phyloP scores from a whole-genome alignment of 2,888 invertebrate species.

The Ceriagrion tenellum region DNA sequence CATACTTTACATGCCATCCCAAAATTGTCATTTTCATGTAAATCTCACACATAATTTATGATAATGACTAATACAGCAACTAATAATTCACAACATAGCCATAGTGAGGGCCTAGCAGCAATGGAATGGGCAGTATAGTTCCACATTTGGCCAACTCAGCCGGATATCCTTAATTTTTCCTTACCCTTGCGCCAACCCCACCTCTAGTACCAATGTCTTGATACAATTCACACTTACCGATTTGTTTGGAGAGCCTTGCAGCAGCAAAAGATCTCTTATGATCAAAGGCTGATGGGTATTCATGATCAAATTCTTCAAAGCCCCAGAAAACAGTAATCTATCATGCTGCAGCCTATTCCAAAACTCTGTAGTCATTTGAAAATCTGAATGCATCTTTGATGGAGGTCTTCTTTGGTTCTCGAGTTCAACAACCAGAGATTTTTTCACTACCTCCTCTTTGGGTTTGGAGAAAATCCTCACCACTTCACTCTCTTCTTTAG shows the following conservation, averaged over 20 bases:
- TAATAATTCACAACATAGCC: too few species aligned
- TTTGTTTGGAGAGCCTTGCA: conserved; percentile 76
- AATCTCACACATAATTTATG: too few species aligned
- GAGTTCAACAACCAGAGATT: neutral
- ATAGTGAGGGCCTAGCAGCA: too few species aligned
- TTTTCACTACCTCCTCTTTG: neutral
- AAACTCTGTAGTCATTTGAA: conserved; percentile 81
- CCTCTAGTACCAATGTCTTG: conserved; percentile 25
- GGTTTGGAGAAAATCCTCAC: conserved; percentile 11
- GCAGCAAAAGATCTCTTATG: conserved; percentile 85
- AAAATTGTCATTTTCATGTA: too few species aligned
- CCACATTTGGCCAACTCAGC: too few species aligned
- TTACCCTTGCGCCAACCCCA: too few species aligned
- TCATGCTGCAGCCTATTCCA: conserved; percentile 80
- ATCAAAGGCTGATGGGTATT: conserved; percentile 82
- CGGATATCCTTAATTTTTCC: too few species aligned
- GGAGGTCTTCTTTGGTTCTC: neutral
- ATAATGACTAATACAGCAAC: too few species aligned
- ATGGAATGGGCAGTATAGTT: too few species aligned
- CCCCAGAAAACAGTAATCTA: conserved; percentile 79
- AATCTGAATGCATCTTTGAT: conserved; percentile 71
- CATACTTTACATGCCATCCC: too few species aligned
- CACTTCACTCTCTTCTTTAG: neutral
- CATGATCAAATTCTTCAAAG: conserved; percentile 80
- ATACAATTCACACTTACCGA: conserved; percentile 76